phyloP scores from a whole-genome alignment of 2,113 vertebrate species.

The Crocuta crocuta region DNA sequence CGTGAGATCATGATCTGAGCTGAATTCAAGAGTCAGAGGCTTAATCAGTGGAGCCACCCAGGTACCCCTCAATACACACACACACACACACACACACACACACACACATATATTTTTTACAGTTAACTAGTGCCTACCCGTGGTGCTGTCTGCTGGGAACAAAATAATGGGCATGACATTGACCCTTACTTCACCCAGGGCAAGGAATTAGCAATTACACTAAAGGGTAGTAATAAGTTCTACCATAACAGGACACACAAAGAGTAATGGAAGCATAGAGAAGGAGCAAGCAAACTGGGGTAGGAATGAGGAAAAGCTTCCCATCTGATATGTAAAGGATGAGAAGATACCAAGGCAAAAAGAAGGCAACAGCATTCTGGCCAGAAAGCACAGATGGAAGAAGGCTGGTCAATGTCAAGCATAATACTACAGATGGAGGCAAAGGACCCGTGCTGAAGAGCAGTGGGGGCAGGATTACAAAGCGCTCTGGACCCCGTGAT shows the following conservation, averaged over 20 bases:
- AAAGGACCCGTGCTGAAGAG: too few species aligned
- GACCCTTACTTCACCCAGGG: neutral
- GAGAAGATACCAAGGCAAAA: neutral
- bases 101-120: too few species aligned
- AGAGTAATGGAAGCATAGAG: neutral
- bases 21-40: too few species aligned
- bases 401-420: neutral
- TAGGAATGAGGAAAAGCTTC: neutral
- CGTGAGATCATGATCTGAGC: too few species aligned
- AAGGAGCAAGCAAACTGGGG: neutral
- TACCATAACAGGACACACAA: neutral
- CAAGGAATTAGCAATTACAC: neutral
- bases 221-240: neutral
- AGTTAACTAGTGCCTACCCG: neutral
- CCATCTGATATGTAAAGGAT: neutral
- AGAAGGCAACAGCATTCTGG: neutral
- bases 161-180: neutral
- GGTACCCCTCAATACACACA: too few species aligned
- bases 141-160: neutral
- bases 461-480: too few species aligned
- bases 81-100: too few species aligned
- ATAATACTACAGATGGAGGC: too few species aligned
- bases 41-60: too few species aligned
- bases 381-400: neutral
- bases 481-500: neutral